phyloP scores from a whole-genome alignment of 53 echinoderm and acorn worm species.

The Antedon mediterranea region DNA sequence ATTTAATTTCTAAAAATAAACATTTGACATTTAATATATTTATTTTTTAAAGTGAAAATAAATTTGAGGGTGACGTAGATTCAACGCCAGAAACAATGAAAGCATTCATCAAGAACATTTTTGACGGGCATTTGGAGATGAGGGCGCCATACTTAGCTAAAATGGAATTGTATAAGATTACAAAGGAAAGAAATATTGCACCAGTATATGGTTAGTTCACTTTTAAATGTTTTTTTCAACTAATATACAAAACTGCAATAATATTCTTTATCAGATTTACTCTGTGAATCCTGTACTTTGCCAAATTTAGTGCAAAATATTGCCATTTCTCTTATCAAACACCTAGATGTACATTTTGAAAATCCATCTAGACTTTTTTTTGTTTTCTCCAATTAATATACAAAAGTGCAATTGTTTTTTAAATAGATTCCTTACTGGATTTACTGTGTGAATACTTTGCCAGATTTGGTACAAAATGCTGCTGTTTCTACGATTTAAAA shows the following conservation, averaged over 20 bases:
- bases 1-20: no score
- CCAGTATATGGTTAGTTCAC: not conserved
- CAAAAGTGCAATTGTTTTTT: no score
- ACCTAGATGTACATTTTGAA: slow-evolving; percentile 40
- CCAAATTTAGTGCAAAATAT: slow-evolving; percentile 59
- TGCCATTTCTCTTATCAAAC: slow-evolving; percentile 73
- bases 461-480: slow-evolving; percentile 63
- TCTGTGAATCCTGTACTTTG: slow-evolving; percentile 50
- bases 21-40: not conserved
- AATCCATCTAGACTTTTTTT: no score
- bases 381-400: no score
- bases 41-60: not conserved
- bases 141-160: slow-evolving; percentile 63
- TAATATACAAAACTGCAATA: no score
- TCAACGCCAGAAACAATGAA: slow-evolving; percentile 37
- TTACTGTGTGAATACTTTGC: slow-evolving; percentile 43
- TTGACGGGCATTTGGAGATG: slow-evolving; percentile 3
- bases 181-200: slow-evolving; percentile 14
- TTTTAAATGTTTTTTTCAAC: no score
- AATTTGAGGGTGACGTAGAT: slow-evolving; percentile 22
- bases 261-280: slow-evolving; percentile 2
- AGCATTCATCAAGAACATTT: slow-evolving; percentile 7
- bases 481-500: slow-evolving; percentile 67
- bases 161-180: slow-evolving; percentile 43
- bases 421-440: not conserved